Evolutionary conservation across 2,113 vertebrate species (phyloP), one percentile per base, ranked within the genome.

Genomic region (Strix uralensis): DNA sequence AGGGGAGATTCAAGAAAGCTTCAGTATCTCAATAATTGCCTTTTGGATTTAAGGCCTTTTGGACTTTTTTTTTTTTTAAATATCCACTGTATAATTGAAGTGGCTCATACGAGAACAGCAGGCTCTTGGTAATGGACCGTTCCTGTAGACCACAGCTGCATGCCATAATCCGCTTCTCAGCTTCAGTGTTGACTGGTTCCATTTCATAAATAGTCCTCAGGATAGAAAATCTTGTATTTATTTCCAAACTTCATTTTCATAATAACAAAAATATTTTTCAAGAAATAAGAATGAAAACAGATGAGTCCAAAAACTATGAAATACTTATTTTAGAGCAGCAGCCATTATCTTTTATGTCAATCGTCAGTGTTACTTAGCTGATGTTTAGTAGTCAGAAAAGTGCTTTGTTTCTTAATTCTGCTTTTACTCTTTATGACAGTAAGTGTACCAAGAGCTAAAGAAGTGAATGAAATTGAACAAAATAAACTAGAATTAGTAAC

Each of bases 21-120:
- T 92, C 65, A 77, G 29, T 90, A 92, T 92, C 77, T 72, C 78
- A 23, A 72, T 97, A 98, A 92, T 79, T 77, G 54, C 32, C 44
- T 95, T 83, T 67, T 65, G 72, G 87, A 96, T 88, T 94, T 61
- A 81, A 86, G 46, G 10, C 88, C 90, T 85, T 67, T 62, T 47
- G 46, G 46, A 47, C 16, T 46, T 46, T 44, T 44, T 44, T 38
- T 17, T 17, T 17, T 51, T 20, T 8, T 18, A 52, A 32, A 20
- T 21, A 47, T 47, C 4, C 46, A 47, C 52, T 92, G 15, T 87
- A 1, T 90, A 93, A 97, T 71, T 96, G 74, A 92, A 92, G 38
- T 74, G 70, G 18, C 71, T 91, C 49, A 34, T 10, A 58, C 77
- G 96, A 94, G 74, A 92, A 65, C 52, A 80, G 66, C 71, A 95